phyloP scores from a whole-genome alignment of 2,888 invertebrate species.

The Ophion ventricosus region DNA sequence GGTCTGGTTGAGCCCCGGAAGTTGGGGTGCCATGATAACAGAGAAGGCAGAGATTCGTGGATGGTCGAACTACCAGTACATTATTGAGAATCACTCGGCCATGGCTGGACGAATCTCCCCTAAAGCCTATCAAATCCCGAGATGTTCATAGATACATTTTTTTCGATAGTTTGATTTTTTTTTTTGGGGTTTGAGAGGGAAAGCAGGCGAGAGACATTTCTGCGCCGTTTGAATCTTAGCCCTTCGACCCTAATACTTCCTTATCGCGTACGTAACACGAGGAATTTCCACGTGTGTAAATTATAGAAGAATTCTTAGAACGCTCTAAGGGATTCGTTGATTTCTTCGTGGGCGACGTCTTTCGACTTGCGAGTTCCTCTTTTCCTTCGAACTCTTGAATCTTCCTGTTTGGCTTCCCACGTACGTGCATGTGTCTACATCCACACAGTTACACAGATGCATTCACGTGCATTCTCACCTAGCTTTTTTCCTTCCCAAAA shows the following conservation, averaged over 20 bases:
- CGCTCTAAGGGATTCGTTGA: slow-evolving; percentile 57
- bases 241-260: slow-evolving; percentile 9
- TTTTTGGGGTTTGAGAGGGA: not conserved
- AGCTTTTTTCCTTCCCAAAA: slow-evolving; percentile 28
- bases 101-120: slow-evolving; percentile 16
- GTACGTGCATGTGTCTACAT: not conserved
- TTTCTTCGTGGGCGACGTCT: slow-evolving; percentile 49
- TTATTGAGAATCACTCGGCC: slow-evolving; percentile 56
- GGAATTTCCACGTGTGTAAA: slow-evolving; percentile 18
- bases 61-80: slow-evolving; percentile 43
- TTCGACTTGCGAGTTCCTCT: slow-evolving; percentile 47
- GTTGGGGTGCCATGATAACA: slow-evolving; percentile 28
- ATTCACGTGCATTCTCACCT: slow-evolving; percentile 36
- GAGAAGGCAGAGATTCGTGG: slow-evolving; percentile 31
- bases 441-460: not conserved
- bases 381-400: slow-evolving; percentile 27
- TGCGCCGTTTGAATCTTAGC: slow-evolving; percentile 7
- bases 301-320: slow-evolving; percentile 54
- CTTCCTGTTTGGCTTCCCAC: slow-evolving; percentile 23
- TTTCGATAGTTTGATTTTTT: slow-evolving; percentile 3
- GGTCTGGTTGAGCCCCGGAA: slow-evolving; percentile 20
- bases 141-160: slow-evolving; percentile 39
- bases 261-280: slow-evolving; percentile 37
- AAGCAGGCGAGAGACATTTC: slow-evolving; percentile 5
- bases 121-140: slow-evolving; percentile 25